A percentile compares a stretch with the other conserved stretches of the same genome.
Conservation (phyloP, 1,140 invertebrate genomes). For the Cydia splendana region DNA sequence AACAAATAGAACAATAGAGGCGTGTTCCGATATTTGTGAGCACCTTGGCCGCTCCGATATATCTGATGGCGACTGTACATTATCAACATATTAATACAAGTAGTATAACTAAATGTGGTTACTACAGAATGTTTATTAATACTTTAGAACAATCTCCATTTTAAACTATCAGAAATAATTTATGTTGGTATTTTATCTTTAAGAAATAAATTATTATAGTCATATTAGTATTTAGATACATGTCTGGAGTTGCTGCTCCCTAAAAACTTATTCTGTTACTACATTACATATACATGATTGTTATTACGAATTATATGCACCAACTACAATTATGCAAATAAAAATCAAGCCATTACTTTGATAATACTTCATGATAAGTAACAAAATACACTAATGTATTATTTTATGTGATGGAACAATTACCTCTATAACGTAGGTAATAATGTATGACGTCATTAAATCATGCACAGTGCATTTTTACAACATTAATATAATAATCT, state of each 20-base stretch:
- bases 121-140: background rate
- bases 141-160: background rate
- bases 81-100: background rate
- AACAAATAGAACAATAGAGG: too few relatives aligned
- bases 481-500: too few relatives aligned
- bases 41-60: too few relatives aligned
- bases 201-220: constrained; percentile 18
- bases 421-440: too few relatives aligned
- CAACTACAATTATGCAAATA: background rate
- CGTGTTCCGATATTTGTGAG: too few relatives aligned
- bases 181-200: constrained; percentile 14
- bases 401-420: too few relatives aligned
- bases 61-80: too few relatives aligned
- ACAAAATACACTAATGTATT: too few relatives aligned
- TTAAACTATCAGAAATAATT: constrained; percentile 12
- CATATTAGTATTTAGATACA: constrained; percentile 1
- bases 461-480: too few relatives aligned
- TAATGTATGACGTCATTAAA: too few relatives aligned
- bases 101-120: background rate
- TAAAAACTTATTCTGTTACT: constrained; percentile 14
- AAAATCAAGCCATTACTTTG: background rate
- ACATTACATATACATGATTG: constrained; percentile 2
- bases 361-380: background rate
- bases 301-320: background rate
- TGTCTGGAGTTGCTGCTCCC: background rate